Conservation (phyloP, 2,888 invertebrate species). For the Yponomeuta sedellus region DNA sequence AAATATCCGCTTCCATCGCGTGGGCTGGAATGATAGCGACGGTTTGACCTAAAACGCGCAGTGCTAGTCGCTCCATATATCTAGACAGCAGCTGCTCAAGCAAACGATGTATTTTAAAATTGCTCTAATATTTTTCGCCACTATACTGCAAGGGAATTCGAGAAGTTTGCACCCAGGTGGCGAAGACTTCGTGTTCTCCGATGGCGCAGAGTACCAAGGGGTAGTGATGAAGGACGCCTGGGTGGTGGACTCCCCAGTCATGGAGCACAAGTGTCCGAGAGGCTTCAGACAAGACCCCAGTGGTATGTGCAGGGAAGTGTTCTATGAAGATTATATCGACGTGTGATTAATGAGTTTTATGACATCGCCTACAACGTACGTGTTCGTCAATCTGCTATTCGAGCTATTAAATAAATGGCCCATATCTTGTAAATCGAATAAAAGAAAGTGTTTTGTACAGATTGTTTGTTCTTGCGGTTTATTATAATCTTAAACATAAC, state of each 20-base stretch:
- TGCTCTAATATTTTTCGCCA: not conserved
- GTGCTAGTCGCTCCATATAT: not conserved
- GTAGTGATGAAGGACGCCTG: slow-evolving; percentile 33
- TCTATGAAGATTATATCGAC: slow-evolving; percentile 37
- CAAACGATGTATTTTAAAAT: not conserved
- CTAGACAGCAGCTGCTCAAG: not conserved
- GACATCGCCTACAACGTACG: not conserved
- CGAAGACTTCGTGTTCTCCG: not conserved
- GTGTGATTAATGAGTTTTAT: not conserved
- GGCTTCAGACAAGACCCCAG: slow-evolving; percentile 40
- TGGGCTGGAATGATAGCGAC: not conserved
- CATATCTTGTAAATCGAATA: no score
- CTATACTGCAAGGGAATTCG: slow-evolving; percentile 3
- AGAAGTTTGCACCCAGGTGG: not conserved
- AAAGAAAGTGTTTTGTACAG: no score
- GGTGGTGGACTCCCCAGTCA: slow-evolving; percentile 45
- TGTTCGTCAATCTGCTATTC: not conserved
- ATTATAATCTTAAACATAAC: no score
- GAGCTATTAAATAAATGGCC: no score
- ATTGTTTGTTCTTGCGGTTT: no score
- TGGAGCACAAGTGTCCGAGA: slow-evolving; percentile 33
- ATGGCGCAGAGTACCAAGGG: not conserved
- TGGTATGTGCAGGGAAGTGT: slow-evolving; percentile 55
- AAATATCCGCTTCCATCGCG: not conserved
- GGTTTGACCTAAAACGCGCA: not conserved